phyloP scores from a whole-genome alignment of 2,797 vertebrate genomes.

The Hemibagrus guttatus region DNA sequence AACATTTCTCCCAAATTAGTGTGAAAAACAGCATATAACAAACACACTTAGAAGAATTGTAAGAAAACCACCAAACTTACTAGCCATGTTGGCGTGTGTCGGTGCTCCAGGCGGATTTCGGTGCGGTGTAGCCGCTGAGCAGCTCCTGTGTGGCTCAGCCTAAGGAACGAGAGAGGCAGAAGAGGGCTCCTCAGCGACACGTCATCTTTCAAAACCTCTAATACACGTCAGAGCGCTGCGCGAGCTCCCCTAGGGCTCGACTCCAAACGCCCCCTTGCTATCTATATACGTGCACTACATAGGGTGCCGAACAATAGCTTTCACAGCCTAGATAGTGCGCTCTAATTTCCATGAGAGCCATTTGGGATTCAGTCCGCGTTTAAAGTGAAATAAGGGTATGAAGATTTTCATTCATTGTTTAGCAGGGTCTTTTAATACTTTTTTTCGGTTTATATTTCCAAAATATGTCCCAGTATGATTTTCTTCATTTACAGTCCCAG shows the following conservation, averaged over 20 bases:
- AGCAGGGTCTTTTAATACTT: not conserved
- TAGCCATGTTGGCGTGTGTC: constrained; percentile 73
- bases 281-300: not conserved
- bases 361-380: not conserved
- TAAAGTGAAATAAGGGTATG: not conserved
- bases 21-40: not conserved
- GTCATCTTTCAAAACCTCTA: constrained; percentile 75
- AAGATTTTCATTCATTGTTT: constrained; percentile 2
- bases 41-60: not conserved
- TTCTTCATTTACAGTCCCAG: not conserved
- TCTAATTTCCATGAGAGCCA: fast-evolving
- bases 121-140: constrained; percentile 58
- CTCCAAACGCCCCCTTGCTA: not conserved
- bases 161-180: constrained; percentile 34
- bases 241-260: not conserved
- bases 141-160: constrained; percentile 70
- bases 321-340: not conserved
- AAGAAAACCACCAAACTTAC: constrained; percentile 63
- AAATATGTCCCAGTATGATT: not conserved
- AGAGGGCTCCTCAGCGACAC: constrained; percentile 70
- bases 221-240: constrained; percentile 71
- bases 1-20: not conserved
- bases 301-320: not conserved
- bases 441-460: not conserved
- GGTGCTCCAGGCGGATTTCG: constrained; percentile 57